phyloP scores from a whole-genome alignment of 2,888 invertebrate species.

The Ectropis crepuscularia region DNA sequence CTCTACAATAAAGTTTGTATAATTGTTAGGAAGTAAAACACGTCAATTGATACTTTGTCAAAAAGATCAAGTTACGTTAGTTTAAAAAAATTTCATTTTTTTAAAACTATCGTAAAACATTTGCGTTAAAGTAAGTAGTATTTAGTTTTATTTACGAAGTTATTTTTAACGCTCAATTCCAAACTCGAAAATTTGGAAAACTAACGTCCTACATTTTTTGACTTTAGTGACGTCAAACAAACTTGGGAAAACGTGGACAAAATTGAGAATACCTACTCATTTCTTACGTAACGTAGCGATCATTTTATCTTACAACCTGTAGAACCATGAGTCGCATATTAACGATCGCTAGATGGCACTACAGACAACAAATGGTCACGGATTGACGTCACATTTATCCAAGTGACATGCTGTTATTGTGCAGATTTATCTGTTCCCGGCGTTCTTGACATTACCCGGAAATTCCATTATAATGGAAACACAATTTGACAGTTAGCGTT shows the following conservation, averaged over 20 bases:
- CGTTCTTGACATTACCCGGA: slow-evolving; percentile 72
- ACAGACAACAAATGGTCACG: slow-evolving; percentile 71
- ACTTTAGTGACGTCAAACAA: neutral
- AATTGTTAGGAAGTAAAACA: too few species aligned
- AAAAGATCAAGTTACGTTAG: too few species aligned
- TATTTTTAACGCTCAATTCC: too few species aligned
- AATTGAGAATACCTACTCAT: neutral
- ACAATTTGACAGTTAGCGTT: slow-evolving; percentile 57
- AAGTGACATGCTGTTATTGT: slow-evolving; percentile 71
- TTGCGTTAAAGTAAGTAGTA: too few species aligned
- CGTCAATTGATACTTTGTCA: too few species aligned
- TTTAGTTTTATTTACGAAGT: too few species aligned
- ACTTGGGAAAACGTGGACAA: neutral
- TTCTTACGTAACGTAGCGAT: neutral
- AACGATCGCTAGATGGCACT: slow-evolving; percentile 56
- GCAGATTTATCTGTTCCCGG: slow-evolving; percentile 79
- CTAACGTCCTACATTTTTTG: too few species aligned
- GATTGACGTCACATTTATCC: slow-evolving; percentile 82
- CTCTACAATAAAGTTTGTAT: too few species aligned
- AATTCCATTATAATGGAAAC: slow-evolving; percentile 72
- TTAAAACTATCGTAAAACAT: too few species aligned
- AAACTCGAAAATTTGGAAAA: too few species aligned
- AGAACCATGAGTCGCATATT: slow-evolving; percentile 54
- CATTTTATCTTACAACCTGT: slow-evolving; percentile 15
- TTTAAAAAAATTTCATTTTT: too few species aligned